Evolutionary conservation across 2,888 invertebrate genomes (phyloP).

Genomic region (Cephus pulcher): DNA sequence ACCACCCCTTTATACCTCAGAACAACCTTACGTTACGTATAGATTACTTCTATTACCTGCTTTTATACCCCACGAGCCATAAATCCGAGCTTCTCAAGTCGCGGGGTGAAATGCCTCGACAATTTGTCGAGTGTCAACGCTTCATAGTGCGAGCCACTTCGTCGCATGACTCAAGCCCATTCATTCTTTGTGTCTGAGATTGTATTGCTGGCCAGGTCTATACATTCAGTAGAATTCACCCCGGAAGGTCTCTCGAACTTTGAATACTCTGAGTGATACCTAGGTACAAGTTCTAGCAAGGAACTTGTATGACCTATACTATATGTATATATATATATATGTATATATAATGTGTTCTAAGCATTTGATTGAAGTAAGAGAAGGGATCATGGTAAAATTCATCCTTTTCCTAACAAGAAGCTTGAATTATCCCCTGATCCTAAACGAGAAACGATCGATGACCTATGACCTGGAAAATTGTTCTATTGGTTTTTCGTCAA

Average conservation of each 20-base stretch:
- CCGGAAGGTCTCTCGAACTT: no score
- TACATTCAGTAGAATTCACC: no score
- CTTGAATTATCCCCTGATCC: no score
- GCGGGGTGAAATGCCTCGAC: slow-evolving; percentile 45
- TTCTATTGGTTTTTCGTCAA: no score
- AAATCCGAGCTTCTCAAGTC: slow-evolving; percentile 45
- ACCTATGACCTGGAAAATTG: no score
- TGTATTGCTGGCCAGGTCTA: slow-evolving; percentile 1
- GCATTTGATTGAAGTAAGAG: no score
- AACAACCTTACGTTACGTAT: not conserved
- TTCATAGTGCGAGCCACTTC: slow-evolving; percentile 17
- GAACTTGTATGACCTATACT: not conserved
- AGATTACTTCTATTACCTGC: not conserved
- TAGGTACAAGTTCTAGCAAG: not conserved
- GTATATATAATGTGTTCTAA: not conserved
- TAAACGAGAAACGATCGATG: no score
- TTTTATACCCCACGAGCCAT: slow-evolving; percentile 38
- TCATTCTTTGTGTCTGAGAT: slow-evolving; percentile 5
- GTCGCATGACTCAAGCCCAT: not conserved
- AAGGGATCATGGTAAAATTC: no score
- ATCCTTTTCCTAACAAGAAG: no score
- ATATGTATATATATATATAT: not conserved
- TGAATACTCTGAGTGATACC: not conserved
- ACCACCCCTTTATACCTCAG: no score
- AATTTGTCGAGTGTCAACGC: slow-evolving; percentile 54